phyloP scores from a whole-genome alignment of 2,888 invertebrate genomes.

The Plagiodera versicolora region DNA sequence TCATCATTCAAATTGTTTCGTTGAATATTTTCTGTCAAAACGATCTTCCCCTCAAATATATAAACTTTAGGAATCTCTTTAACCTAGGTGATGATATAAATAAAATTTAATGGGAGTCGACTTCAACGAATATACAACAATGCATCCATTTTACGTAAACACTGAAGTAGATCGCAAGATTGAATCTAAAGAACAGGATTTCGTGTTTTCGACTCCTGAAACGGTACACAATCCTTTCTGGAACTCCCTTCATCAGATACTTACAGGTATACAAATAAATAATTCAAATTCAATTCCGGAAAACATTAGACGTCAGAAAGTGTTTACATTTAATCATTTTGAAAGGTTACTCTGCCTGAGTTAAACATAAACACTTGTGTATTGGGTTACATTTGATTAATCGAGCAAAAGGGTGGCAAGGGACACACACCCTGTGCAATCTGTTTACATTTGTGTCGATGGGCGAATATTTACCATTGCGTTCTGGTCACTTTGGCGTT shows the following conservation, averaged over 20 bases:
- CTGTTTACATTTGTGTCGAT: conserved; percentile 39
- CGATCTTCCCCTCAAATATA: too few species aligned
- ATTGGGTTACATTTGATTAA: conserved; percentile 55
- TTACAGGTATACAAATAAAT: conserved; percentile 50
- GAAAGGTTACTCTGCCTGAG: conserved; percentile 51
- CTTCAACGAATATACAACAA: too few species aligned
- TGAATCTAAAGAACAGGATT: conserved; percentile 1
- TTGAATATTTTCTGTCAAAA: too few species aligned
- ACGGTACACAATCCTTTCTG: conserved; percentile 32
- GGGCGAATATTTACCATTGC: conserved; percentile 41
- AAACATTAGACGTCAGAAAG: conserved; percentile 45
- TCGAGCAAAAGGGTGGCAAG: conserved; percentile 47
- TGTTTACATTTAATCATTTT: conserved; percentile 56
- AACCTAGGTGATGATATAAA: neutral
- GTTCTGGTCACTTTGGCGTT: conserved; percentile 37
- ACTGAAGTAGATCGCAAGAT: neutral
- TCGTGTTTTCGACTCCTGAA: conserved; percentile 2
- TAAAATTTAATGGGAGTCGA: too few species aligned
- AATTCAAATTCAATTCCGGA: conserved; percentile 53
- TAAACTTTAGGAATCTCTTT: neutral
- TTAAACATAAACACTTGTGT: conserved; percentile 52
- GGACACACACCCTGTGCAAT: conserved; percentile 43
- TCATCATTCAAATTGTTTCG: too few species aligned
- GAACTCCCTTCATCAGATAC: conserved; percentile 39
- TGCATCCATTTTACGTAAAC: neutral